Evolutionary conservation across 2,797 vertebrate species (phyloP).

Genomic region (Distichodus sexfasciatus): DNA sequence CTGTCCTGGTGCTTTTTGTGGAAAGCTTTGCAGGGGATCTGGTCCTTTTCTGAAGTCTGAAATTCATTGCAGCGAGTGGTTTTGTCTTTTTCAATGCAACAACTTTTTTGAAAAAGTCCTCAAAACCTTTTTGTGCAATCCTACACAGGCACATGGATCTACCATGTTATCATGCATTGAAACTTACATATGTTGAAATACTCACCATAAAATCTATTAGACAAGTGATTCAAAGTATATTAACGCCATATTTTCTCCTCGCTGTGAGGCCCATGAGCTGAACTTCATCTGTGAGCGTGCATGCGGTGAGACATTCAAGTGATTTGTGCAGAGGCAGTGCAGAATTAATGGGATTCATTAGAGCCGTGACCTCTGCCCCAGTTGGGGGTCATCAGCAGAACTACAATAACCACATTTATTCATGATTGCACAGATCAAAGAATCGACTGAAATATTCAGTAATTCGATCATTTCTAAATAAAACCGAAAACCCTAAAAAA

Average conservation of each 20-base stretch:
- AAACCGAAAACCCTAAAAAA: too few species aligned
- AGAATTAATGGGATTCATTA: constrained; percentile 43
- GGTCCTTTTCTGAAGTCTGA: neutral
- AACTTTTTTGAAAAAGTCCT: too few species aligned
- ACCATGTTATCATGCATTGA: too few species aligned
- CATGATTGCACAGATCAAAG: neutral
- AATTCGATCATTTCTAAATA: too few species aligned
- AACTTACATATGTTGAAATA: too few species aligned
- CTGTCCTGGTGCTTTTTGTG: constrained; percentile 20
- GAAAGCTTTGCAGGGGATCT: constrained; percentile 7
- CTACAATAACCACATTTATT: constrained; percentile 46
- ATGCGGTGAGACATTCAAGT: neutral
- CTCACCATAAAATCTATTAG: neutral
- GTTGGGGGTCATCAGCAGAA: constrained; percentile 20
- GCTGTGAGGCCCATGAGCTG: neutral
- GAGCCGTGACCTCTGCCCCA: neutral
- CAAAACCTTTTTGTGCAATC: neutral
- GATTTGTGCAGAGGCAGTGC: neutral
- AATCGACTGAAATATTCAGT: too few species aligned
- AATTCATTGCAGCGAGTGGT: neutral
- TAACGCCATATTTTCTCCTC: constrained; percentile 1
- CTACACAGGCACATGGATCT: too few species aligned
- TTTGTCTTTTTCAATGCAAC: too few species aligned
- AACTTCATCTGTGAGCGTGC: neutral
- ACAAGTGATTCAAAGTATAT: neutral